Conservation (phyloP, 2,797 vertebrate genomes). For the Darevskia nairensis region DNA sequence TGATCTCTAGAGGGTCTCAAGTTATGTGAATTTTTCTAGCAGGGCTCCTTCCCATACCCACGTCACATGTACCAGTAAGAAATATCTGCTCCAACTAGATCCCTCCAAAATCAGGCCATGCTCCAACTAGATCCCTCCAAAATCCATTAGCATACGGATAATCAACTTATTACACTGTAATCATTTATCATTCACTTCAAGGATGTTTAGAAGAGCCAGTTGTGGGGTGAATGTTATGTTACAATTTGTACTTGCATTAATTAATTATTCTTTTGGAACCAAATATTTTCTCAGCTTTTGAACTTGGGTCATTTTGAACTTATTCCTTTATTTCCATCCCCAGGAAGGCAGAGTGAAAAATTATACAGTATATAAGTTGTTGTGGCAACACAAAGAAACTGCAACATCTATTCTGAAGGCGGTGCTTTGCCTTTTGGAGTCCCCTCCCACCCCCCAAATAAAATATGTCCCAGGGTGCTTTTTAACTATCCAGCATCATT, state of each 20-base stretch:
- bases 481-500: neutral
- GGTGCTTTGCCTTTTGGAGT: neutral
- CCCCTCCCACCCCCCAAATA: neutral
- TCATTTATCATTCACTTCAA: no score
- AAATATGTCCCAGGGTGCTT: neutral
- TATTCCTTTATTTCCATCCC: slow-evolving; percentile 62
- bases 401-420: slow-evolving; percentile 38
- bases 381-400: slow-evolving; percentile 62
- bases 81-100: no score
- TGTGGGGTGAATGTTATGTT: no score
- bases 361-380: slow-evolving; percentile 62
- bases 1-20: no score
- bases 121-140: no score
- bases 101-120: no score
- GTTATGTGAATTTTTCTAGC: no score
- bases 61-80: no score
- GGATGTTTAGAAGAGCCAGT: no score
- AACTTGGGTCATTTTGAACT: slow-evolving; percentile 59
- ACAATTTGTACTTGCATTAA: neutral
- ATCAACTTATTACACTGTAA: no score
- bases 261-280: slow-evolving; percentile 47
- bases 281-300: slow-evolving; percentile 50
- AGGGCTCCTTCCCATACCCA: no score
- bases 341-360: slow-evolving; percentile 59
- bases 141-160: no score